phyloP scores from a whole-genome alignment of 1,140 invertebrate species.

The Philotrypesis tridentata region DNA sequence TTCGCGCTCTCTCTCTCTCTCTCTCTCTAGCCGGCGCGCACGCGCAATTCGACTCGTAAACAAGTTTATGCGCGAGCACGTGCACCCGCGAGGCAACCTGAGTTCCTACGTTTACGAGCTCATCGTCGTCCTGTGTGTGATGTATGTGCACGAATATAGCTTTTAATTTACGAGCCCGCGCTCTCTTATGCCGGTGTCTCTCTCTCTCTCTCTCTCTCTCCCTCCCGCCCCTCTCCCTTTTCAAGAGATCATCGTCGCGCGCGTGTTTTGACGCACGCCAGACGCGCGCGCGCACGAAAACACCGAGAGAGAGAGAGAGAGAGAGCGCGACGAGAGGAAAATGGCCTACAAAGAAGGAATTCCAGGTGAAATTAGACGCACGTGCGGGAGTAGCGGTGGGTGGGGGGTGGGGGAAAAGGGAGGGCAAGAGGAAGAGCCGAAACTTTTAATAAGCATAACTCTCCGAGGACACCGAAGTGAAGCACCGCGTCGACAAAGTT shows the following conservation, averaged over 20 bases:
- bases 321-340: neutral
- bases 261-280: no score
- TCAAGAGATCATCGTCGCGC: neutral
- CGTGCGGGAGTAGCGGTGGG: no score
- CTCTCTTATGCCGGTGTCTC: no score
- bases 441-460: neutral
- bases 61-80: neutral
- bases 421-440: neutral
- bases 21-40: no score
- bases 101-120: neutral
- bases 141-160: neutral
- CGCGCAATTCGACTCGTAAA: constrained; percentile 4
- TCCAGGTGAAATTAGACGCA: neutral
- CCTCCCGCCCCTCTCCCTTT: neutral
- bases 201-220: no score
- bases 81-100: neutral
- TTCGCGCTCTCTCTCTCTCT: no score
- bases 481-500: neutral
- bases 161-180: neutral
- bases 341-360: neutral
- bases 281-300: no score
- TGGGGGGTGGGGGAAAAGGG: no score
- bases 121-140: neutral
- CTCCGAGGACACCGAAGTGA: neutral
- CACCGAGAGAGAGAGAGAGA: no score